Percentiles rank a stretch among this genome's conserved stretches.
These are phyloP conservation scores for Sceliomorpha sp. DNA, from an alignment of 2,888 invertebrate species.

Conservation along the genomic window DNA sequence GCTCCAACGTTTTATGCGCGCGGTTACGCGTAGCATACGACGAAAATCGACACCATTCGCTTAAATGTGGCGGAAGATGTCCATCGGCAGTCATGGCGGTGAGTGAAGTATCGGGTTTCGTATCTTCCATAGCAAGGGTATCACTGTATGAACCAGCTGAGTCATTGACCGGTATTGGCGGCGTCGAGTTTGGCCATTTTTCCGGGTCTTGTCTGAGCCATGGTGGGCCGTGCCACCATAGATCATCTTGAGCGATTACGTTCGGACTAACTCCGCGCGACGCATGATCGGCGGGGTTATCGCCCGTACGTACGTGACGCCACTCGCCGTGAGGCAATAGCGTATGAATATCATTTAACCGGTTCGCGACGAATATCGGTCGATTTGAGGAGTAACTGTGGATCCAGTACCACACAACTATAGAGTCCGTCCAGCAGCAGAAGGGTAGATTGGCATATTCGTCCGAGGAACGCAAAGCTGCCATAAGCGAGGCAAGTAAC, in stretches of 20 bases:
- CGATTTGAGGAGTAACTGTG: background rate
- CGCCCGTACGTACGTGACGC: constrained; percentile 7
- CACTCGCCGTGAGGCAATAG: background rate
- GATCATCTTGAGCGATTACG: background rate
- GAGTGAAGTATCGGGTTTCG: no score
- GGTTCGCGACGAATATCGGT: constrained; percentile 8
- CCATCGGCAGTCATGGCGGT: background rate
- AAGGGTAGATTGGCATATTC: background rate
- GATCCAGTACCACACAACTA: constrained; percentile 6
- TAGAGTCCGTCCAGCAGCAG: constrained; percentile 13
- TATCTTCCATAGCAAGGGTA: no score
- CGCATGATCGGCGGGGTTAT: constrained; percentile 19
- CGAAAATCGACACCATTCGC: background rate
- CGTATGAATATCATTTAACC: constrained; percentile 9
- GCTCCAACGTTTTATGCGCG: background rate
- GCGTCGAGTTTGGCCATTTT: constrained; percentile 4
- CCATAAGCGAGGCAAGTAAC: background rate
- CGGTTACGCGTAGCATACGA: background rate
- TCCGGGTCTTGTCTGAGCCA: background rate
- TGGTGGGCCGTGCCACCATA: constrained; percentile 14
- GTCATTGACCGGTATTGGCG: background rate
- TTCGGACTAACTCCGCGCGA: background rate
- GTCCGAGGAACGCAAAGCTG: background rate
- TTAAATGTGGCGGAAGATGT: background rate
- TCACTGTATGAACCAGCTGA: no score